phyloP scores from a whole-genome alignment of 2,797 vertebrate genomes.

The Lagodon rhomboides region DNA sequence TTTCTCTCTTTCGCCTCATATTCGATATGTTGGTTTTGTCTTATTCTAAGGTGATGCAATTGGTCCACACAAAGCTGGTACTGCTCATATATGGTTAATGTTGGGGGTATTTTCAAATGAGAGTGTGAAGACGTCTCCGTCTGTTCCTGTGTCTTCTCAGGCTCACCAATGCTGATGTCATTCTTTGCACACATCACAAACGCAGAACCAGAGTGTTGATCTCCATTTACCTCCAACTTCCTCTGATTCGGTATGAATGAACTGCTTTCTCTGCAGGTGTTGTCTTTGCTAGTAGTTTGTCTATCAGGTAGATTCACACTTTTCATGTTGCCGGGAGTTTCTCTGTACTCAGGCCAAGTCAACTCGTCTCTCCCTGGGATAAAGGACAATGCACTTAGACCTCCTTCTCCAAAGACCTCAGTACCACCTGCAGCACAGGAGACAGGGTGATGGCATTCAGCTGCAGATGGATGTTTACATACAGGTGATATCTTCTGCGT shows the following conservation, averaged over 20 bases:
- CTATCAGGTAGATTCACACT: neutral
- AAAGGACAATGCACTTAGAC: too few species aligned
- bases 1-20: neutral
- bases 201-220: neutral
- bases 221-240: neutral
- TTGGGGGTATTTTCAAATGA: constrained; percentile 19
- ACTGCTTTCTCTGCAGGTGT: neutral
- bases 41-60: constrained; percentile 43
- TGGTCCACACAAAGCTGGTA: constrained; percentile 76
- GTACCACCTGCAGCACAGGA: neutral
- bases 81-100: constrained; percentile 71
- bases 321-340: constrained; percentile 20
- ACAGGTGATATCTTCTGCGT: neutral
- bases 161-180: neutral
- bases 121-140: neutral
- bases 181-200: neutral
- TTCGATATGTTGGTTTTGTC: neutral
- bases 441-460: neutral
- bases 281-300: constrained; percentile 9
- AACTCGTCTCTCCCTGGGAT: neutral
- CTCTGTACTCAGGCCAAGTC: constrained; percentile 12
- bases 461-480: neutral
- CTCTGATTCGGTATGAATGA: neutral
- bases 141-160: neutral
- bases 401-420: constrained; percentile 4